Conservation (phyloP, 1,140 invertebrate species). For the Leptinotarsa lineolata region DNA sequence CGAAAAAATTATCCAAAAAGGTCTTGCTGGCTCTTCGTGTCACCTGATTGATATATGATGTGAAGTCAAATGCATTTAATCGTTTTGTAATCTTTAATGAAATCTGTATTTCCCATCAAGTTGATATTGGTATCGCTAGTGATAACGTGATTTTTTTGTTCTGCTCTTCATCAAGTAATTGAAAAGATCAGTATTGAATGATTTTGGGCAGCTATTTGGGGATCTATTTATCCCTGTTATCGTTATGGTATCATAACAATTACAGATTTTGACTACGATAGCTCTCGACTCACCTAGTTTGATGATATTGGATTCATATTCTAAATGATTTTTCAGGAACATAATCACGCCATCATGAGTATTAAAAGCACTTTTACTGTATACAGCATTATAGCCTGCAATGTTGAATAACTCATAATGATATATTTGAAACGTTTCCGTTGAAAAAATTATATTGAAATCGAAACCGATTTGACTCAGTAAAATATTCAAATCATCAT, state of each 20-base stretch:
- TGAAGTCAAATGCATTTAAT: not conserved
- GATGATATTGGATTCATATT: not conserved
- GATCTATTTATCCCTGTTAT: not conserved
- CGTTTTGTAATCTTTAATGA: not conserved
- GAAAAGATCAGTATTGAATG: constrained; percentile 2
- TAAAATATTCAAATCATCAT: too few relatives aligned
- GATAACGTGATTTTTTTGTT: constrained; percentile 1
- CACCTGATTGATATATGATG: not conserved
- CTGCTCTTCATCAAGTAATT: not conserved
- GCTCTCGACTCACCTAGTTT: not conserved
- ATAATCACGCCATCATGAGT: not conserved
- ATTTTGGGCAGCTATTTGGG: not conserved
- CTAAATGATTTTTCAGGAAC: not conserved
- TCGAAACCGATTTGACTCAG: too few relatives aligned
- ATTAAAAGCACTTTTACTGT: too few relatives aligned
- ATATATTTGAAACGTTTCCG: too few relatives aligned
- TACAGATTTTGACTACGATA: not conserved
- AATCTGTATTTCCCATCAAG: constrained; percentile 2
- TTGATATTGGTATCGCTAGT: constrained; percentile 13
- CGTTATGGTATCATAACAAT: not conserved
- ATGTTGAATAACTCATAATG: too few relatives aligned
- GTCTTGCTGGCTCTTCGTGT: not conserved
- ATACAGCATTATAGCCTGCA: too few relatives aligned
- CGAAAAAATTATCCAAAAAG: not conserved
- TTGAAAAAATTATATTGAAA: too few relatives aligned